Evolutionary conservation across 1,140 invertebrate genomes (phyloP), one percentile per base, ranked within the genome.

Genomic region (Solen grandis): DNA sequence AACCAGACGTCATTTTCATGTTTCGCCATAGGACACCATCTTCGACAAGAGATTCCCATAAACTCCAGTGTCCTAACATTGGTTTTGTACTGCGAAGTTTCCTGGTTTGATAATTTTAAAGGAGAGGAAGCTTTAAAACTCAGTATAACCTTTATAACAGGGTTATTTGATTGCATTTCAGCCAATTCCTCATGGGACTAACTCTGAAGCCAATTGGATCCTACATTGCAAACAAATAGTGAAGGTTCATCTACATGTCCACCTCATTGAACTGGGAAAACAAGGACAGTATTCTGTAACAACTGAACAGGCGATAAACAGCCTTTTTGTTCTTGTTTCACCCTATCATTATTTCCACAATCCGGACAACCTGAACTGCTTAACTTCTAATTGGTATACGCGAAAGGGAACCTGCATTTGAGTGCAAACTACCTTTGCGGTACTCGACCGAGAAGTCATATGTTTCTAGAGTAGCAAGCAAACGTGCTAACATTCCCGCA

Each of bases 351-450:
- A 10, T 46, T 46, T 19, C 41, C 41, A 46, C 41, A 46, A 46
- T 46, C 41, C 19, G 19, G 19, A 46, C 41, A 46, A 46, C 19
- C 41, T 10, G 41, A 10, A 19, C 52, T 52, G 19, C 41, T 10
- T 10, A 8, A 46, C 41, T 46, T 46, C 31, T 70, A 55, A 10
- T 41, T 27, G 54, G 70, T 16, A 10, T 16, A 3, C 73, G 38
- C 2, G 59, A 65, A 31, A 76, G 35, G 10, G 38, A 36, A 65
- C 65, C 73, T 29, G 73, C 73, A 76, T 76, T 76, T 8, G 25
- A 41, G 65, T 76, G 73, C 2, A 33, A 19, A 31, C 0, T 33
- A 19, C 73, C 60, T 76, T 50, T 46, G 8, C 60, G 10, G 31
- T 63, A n/a, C 33, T 76, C 29, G 3, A 54, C 5, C 13, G 14